phyloP scores from a whole-genome alignment of 2,113 vertebrate genomes.

The Sylvietta virens region DNA sequence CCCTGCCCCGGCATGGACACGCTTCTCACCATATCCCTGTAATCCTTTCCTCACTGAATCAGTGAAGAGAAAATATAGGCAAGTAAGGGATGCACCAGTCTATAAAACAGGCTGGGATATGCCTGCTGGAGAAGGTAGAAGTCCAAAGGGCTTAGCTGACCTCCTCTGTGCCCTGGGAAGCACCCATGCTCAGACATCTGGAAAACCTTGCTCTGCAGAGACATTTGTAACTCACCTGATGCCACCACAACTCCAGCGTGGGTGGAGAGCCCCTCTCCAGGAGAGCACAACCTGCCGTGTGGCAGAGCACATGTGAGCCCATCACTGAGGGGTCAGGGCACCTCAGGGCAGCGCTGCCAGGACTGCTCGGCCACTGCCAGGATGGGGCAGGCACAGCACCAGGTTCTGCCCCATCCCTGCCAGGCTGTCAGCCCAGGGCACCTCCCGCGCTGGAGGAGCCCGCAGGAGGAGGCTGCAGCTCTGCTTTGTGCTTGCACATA shows the following conservation, averaged over 20 bases:
- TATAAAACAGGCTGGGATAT: not conserved
- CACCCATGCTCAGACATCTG: not conserved
- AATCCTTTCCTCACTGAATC: not conserved
- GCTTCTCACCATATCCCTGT: not conserved
- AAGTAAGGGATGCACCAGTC: accelerated
- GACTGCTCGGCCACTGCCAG: accelerated
- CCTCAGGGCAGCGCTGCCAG: accelerated
- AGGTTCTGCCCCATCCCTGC: not conserved
- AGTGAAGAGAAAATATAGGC: not conserved
- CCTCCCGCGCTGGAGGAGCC: accelerated
- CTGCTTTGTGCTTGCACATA: not conserved
- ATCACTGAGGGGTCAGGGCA: not conserved
- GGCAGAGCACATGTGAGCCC: not conserved
- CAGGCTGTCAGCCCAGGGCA: not conserved
- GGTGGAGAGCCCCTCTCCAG: not conserved
- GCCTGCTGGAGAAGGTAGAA: not conserved
- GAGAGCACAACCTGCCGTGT: not conserved
- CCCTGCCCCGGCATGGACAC: not conserved
- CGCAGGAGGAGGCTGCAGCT: not conserved
- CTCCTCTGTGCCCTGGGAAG: not conserved
- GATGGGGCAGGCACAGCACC: not conserved
- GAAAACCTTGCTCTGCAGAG: not conserved
- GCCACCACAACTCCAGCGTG: accelerated
- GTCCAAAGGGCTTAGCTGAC: not conserved
- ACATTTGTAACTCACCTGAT: not conserved